Conservation (phyloP, 2,113 vertebrate genomes). For the Eonycteris spelaea region DNA sequence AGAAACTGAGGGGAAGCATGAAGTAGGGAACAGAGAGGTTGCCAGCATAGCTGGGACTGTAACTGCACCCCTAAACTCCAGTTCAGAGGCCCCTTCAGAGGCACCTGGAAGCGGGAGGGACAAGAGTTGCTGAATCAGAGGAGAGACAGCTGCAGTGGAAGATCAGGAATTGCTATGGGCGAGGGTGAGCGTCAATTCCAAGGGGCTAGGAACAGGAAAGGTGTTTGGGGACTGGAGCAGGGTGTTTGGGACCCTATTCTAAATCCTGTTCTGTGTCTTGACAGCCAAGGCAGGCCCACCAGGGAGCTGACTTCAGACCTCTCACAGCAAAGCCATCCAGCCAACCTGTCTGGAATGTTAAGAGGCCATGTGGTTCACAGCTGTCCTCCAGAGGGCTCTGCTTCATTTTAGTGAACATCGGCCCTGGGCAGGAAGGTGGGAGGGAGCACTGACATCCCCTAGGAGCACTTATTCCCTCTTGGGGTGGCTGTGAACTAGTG, state of each 20-base stretch:
- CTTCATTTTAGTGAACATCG: accelerated
- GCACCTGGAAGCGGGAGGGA: neutral
- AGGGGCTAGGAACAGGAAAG: neutral
- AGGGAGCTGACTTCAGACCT: neutral
- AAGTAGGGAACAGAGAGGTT: neutral
- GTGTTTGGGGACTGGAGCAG: accelerated
- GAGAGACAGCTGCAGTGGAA: neutral
- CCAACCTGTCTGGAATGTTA: neutral
- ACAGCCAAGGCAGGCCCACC: neutral
- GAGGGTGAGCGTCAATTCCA: neutral
- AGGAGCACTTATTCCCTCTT: neutral
- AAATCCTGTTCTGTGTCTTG: neutral
- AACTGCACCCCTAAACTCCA: neutral
- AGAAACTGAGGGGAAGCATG: neutral
- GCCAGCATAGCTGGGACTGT: neutral
- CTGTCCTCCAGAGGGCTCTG: neutral
- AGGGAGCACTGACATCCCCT: neutral
- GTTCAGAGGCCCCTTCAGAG: neutral
- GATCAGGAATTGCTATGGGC: neutral
- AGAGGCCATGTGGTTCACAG: neutral
- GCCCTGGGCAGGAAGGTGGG: neutral
- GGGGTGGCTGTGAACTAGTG: neutral
- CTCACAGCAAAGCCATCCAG: neutral
- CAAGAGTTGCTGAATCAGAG: neutral
- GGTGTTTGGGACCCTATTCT: neutral